A percentile compares a stretch with the other conserved stretches of the same genome.
These are phyloP conservation scores for Eurytoma adleriae DNA, from an alignment of 2,888 invertebrate species.

Conservation along the genomic window DNA sequence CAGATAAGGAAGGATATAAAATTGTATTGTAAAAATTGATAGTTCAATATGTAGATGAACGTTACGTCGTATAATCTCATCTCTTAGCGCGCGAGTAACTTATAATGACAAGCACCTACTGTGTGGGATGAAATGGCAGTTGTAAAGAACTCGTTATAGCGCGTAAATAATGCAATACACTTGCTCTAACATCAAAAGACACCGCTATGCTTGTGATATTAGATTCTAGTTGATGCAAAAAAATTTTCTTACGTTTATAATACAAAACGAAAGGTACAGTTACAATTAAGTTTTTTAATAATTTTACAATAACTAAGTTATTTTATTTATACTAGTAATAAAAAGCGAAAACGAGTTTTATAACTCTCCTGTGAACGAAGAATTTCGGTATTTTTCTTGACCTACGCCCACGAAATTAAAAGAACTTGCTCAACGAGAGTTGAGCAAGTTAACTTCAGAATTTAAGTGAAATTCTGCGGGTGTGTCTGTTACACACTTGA, in stretches of 20 bases:
- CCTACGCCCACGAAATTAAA: slow-evolving; percentile 36
- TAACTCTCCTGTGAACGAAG: no score
- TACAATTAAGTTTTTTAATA: no score
- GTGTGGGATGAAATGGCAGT: slow-evolving; percentile 7
- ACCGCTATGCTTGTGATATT: not conserved
- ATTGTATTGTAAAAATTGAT: no score
- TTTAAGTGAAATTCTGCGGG: not conserved
- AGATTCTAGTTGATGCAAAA: no score
- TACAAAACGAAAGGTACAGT: no score
- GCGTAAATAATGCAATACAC: not conserved
- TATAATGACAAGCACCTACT: not conserved
- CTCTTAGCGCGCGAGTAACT: not conserved
- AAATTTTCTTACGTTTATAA: no score
- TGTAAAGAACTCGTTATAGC: not conserved
- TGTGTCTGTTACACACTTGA: slow-evolving; percentile 22
- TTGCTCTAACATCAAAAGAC: not conserved
- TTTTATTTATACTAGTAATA: no score
- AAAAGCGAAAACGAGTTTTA: no score
- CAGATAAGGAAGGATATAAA: no score
- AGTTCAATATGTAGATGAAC: not conserved
- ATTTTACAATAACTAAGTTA: no score
- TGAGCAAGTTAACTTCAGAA: slow-evolving; percentile 11
- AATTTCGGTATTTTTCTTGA: slow-evolving; percentile 21
- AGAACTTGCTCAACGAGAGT: slow-evolving; percentile 33
- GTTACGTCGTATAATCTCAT: not conserved